Base-by-base conservation (phyloP, 2,113 vertebrate genomes). In the Chaetodon auriga region DNA sequence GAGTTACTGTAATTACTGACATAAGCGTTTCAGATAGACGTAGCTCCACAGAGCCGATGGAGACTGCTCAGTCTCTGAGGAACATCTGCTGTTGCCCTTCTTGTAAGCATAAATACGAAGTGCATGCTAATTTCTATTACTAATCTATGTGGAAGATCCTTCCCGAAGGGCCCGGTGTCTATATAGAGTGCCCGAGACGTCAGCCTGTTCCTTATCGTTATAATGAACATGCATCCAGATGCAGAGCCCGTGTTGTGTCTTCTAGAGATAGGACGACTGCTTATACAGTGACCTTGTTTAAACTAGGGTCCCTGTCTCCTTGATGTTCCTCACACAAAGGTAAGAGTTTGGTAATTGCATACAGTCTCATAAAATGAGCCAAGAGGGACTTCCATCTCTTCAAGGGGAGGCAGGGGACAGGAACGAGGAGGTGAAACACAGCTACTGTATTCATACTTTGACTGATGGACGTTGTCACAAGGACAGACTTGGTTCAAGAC, bases 251-350 rank as follows among this genome's bases (percentile, higher is more conserved):
- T 30, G 13, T 68, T 58, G 78, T 84, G 83, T 49, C 11, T 54
- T 36, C 18, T 9, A 16, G 38, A 83, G 83, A 88, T 79, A 84
- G 65, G 58, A 69, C 76, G 13, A n/a, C 75, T 87, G 81, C 81
- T 93, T 93, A 89, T 91, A 75, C 92, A 60, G 55, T 87, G 91
- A 89, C 92, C 89, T 94, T 81, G 87, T 84, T 77, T 77, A 86
- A 92, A 90, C 82, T 83, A 86, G 82, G 80, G 82, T 82, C 73
- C 12, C 49, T 11, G 73, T 82, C 80, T 70, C 64, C 80, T 78
- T 43, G 53, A 75, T 54, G 79, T 62, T 75, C 48, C 61, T 71
- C 73, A 51, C 71, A 68, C 53, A 91, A 82, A 80, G 68, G 60
- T 73, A 87, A 78, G 70, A 75, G 86, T 76, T 82, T 53, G 19